Evolutionary conservation across 2,113 vertebrate genomes (phyloP), one percentile per base, ranked within the genome.

Genomic region (Morone chrysops): DNA sequence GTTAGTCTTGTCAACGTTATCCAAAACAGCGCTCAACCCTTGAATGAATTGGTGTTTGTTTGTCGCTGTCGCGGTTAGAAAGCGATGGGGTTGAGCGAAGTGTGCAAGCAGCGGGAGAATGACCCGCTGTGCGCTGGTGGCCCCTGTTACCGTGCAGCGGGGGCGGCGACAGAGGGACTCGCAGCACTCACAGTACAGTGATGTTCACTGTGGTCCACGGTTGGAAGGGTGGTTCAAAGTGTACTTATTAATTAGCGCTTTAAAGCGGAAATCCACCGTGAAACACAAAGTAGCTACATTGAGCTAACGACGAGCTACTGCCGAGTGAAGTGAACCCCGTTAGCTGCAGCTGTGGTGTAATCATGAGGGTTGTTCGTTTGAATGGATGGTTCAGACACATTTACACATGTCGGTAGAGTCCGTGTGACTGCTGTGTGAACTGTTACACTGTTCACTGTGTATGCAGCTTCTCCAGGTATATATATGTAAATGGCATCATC

Each of bases 21-120:
- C 5, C 0, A 1, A 7, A 10, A 61, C 3, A 18, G 4, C 14
- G 18, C 0, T 4, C 36, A 31, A 40, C 13, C n/a, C 0, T 4
- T 3, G 0, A 6, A 71, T 41, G 0, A 0, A 0, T 14, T 17
- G 1, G 31, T 25, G 8, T 38, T 65, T 41, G 14, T 16, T 18
- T 25, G 13, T 41, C 4, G 7, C 0, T 14, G 6, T 59, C 3
- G n/a, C 0, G 13, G 4, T 2, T 68, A 7, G 0, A 67, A 73
- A 41, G 31, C 2, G 40, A 16, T n/a, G 16, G 11, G 2, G n/a
- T 56, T 31, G 59, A 11, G 10, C 14, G 38, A 43, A n/a, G 5
- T 40, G 11, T 45, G 0, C 0, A 1, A 6, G 22, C 14, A 40
- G 4, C 13, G 12, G 8, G 3, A 16, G 20, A 70, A 51, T 79